Conservation (phyloP, 2,888 invertebrate species). For the Nephrocerus scutellatus region DNA sequence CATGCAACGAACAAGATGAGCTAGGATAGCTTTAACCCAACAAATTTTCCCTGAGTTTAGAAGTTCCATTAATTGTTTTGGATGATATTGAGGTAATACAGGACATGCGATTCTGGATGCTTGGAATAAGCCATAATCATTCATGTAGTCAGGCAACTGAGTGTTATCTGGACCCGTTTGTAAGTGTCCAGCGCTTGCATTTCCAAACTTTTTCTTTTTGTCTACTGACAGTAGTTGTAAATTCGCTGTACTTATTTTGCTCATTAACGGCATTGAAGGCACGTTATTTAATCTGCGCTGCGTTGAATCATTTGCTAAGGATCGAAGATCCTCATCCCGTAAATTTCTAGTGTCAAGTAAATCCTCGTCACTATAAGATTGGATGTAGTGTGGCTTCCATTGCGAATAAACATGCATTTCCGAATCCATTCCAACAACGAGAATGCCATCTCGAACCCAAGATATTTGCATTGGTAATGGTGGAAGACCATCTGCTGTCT, state of each 20-base stretch:
- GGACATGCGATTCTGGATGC: constrained; percentile 96
- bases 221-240: constrained; percentile 69
- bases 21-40: constrained; percentile 96
- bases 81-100: constrained; percentile 97
- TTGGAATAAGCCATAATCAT: constrained; percentile 92
- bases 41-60: constrained; percentile 96
- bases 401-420: constrained; percentile 99
- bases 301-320: constrained; percentile 59
- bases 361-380: constrained; percentile 57
- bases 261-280: constrained; percentile 72
- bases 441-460: constrained; percentile 96
- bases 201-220: constrained; percentile 55
- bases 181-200: constrained; percentile 42
- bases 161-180: constrained; percentile 19
- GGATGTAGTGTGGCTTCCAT: constrained; percentile 66
- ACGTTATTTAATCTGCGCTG: constrained; percentile 63
- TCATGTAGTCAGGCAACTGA: constrained; percentile 71
- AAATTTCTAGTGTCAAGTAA: constrained; percentile 65
- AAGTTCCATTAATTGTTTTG: constrained; percentile 96
- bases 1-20: constrained; percentile 84
- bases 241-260: constrained; percentile 78
- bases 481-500: constrained; percentile 91
- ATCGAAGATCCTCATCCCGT: constrained; percentile 61
- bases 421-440: constrained; percentile 98
- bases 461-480: constrained; percentile 98